phyloP scores from a whole-genome alignment of 2,113 vertebrate genomes.

The Sceloporus undulatus region DNA sequence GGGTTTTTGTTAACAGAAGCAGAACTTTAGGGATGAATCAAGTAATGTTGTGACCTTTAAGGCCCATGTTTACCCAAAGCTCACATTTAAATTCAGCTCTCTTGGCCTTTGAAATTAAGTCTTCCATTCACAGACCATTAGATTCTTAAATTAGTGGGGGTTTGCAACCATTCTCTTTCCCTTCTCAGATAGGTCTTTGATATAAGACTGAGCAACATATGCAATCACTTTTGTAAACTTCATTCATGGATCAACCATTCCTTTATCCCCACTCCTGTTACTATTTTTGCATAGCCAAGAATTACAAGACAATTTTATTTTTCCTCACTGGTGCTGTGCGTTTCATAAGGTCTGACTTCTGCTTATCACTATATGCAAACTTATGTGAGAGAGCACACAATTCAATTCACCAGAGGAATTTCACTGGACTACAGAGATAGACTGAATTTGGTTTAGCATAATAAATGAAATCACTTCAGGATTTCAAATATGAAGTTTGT shows the following conservation, averaged over 20 bases:
- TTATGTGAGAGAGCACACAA: not conserved
- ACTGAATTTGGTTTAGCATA: not conserved
- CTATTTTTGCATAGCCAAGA: not conserved
- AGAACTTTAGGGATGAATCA: not conserved
- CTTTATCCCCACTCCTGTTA: not conserved
- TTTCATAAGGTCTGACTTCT: not conserved
- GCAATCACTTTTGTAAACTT: not conserved
- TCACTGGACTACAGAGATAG: not conserved
- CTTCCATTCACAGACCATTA: not conserved
- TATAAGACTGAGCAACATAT: not conserved
- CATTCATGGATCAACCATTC: not conserved
- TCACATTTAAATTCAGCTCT: not conserved
- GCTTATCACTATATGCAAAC: not conserved
- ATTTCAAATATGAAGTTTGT: not conserved
- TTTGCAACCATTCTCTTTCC: not conserved
- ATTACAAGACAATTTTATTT: not conserved
- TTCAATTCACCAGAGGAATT: not conserved
- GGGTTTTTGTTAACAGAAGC: not conserved
- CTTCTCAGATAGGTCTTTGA: not conserved
- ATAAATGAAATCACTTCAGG: not conserved
- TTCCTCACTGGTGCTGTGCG: not conserved
- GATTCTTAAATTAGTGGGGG: conserved; percentile 13
- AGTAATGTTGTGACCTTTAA: not conserved
- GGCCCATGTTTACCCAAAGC: not conserved
- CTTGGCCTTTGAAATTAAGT: not conserved